Percentiles rank a stretch among this genome's conserved stretches.
These are phyloP conservation scores for Hirtodrosophila cameraria DNA, from an alignment of 2,888 invertebrate species.

Conservation along the genomic window DNA sequence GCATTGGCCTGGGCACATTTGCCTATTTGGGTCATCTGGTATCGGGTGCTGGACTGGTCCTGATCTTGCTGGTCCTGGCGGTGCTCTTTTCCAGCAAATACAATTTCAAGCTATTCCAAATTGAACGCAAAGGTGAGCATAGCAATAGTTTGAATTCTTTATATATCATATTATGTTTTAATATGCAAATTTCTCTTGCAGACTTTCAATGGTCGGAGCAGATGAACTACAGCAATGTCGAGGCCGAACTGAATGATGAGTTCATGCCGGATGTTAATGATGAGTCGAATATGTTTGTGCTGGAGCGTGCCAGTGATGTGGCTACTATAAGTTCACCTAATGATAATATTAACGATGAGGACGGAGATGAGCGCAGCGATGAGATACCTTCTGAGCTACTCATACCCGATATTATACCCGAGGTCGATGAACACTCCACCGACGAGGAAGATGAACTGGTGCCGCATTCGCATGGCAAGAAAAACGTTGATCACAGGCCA, in stretches of 20 bases:
- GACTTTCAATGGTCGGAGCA: slow-evolving; percentile 74
- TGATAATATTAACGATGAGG: slow-evolving; percentile 51
- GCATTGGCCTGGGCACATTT: slow-evolving; percentile 64
- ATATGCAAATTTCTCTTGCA: slow-evolving; percentile 26
- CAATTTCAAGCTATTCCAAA: slow-evolving; percentile 80
- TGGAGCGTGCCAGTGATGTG: slow-evolving; percentile 82
- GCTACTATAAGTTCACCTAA: slow-evolving; percentile 72
- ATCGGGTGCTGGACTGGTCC: slow-evolving; percentile 80
- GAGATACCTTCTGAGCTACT: slow-evolving; percentile 83
- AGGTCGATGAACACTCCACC: slow-evolving; percentile 83
- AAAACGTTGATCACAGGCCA: neutral
- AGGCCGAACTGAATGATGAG: slow-evolving; percentile 80
- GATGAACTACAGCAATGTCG: slow-evolving; percentile 69
- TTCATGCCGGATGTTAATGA: slow-evolving; percentile 83
- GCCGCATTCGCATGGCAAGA: slow-evolving; percentile 44
- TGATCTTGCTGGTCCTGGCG: slow-evolving; percentile 75
- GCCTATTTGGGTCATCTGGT: slow-evolving; percentile 81
- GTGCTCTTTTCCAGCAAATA: slow-evolving; percentile 80
- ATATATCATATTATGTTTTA: neutral
- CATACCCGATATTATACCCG: slow-evolving; percentile 83
- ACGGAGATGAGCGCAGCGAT: slow-evolving; percentile 82
- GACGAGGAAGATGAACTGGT: slow-evolving; percentile 79
- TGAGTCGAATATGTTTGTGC: slow-evolving; percentile 79
- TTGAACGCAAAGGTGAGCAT: slow-evolving; percentile 75
- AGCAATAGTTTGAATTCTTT: neutral